Base-by-base conservation (phyloP, 2,888 invertebrate genomes). In the Monopis laevigella region DNA sequence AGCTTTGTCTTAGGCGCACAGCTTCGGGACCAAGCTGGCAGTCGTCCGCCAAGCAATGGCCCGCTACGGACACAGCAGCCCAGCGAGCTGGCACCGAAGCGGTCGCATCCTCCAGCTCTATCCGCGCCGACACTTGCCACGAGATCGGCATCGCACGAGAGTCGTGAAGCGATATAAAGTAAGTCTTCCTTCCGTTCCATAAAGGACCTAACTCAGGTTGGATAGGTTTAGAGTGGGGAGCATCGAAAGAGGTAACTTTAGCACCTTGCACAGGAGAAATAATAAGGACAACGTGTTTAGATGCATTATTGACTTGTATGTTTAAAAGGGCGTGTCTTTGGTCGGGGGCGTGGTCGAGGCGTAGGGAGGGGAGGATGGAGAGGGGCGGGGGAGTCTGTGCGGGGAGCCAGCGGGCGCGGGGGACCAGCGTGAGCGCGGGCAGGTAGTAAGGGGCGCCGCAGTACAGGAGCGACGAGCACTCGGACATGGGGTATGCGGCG, bases 371-470 rank as follows among this genome's bases (percentile, higher is more conserved):
- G 58, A n/a, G n/a, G n/a, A n/a, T n/a, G n/a, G n/a, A n/a, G n/a
- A n/a, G n/a, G n/a, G n/a, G n/a, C 21, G 86, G 84, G 38, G 74
- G 65, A 8, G 82, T 75, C 13, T 82, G 84, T 43, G 57, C 52
- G 30, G 83, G 82, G 47, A 86, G 64, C 82, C 84, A 85, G 64
- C 84, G 84, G 14, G 87, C 87, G 63, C 73, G 82, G 82, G 83
- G 83, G 51, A 92, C 74, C 54, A 90, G 85, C 39, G 84, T 77
- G 45, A 85, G 77, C 50, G 89, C 88, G 26, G 93, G 92, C 64
- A 92, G 86, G 58, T 86, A 84, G 73, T 90, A 92, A 10, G 93
- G 92, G 67, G 88, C 75, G 43, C 92, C 92, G 70, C 92, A 93
- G 70, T 89, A 92, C 49, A 87, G 66, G 63, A 86, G 82, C 43